Evolutionary conservation across 1,140 invertebrate genomes (phyloP).

Genomic region (Maniola jurtina): DNA sequence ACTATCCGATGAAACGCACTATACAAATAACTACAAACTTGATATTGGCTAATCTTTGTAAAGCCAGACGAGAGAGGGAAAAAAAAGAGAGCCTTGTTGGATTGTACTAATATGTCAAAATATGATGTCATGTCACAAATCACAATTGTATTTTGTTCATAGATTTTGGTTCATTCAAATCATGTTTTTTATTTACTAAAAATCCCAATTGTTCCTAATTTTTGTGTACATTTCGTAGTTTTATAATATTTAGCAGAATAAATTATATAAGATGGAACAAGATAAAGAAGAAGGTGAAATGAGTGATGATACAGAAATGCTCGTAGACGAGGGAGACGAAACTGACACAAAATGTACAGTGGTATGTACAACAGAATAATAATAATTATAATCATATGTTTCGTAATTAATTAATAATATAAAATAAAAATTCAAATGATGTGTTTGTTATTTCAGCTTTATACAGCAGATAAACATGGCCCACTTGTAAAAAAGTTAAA

Average conservation of each 20-base stretch:
- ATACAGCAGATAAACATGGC: constrained; percentile 73
- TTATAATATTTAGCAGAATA: background rate
- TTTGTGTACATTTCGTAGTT: background rate
- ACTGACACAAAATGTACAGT: constrained; percentile 43
- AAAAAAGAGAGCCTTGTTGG: too few species aligned
- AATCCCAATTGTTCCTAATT: too few species aligned
- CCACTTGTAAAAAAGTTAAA: constrained; percentile 81
- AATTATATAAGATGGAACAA: constrained; percentile 46
- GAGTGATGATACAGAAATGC: constrained; percentile 68
- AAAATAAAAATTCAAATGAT: background rate
- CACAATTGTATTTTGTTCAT: too few species aligned
- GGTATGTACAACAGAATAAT: constrained; percentile 39
- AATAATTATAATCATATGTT: constrained; percentile 10
- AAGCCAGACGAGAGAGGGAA: too few species aligned
- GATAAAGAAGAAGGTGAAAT: constrained; percentile 80
- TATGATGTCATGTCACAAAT: too few species aligned
- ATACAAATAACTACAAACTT: too few species aligned
- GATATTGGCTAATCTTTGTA: too few species aligned
- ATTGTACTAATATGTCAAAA: too few species aligned
- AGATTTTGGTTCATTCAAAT: too few species aligned
- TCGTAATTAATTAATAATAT: constrained; percentile 6
- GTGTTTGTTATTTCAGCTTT: constrained; percentile 51
- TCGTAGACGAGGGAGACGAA: constrained; percentile 50
- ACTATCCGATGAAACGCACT: too few species aligned
- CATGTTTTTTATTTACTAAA: too few species aligned